Evolutionary conservation across 2,888 invertebrate genomes (phyloP).

Genomic region (Patella caerulea): DNA sequence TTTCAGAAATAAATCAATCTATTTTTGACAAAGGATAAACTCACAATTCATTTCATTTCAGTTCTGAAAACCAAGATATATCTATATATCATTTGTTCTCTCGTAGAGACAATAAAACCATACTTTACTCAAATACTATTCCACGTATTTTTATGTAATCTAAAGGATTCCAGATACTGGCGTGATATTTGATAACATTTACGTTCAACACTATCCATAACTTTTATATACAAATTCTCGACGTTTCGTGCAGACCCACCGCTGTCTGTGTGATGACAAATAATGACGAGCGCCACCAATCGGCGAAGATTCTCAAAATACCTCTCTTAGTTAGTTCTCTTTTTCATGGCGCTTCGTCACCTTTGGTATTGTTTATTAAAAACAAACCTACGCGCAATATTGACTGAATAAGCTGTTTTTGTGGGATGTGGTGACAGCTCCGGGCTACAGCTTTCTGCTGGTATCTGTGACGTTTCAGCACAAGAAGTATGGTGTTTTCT

Average conservation of each 20-base stretch:
- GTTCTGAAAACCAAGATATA: too few relatives aligned
- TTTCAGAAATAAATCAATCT: too few relatives aligned
- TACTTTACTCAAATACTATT: not conserved
- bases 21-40: too few relatives aligned
- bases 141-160: not conserved
- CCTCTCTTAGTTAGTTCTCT: not conserved
- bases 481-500: too few relatives aligned
- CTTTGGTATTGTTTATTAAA: not conserved
- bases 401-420: too few relatives aligned
- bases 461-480: too few relatives aligned
- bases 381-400: not conserved
- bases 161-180: not conserved
- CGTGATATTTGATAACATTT: not conserved
- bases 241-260: not conserved
- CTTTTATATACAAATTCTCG: slow-evolving; percentile 2
- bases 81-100: too few relatives aligned
- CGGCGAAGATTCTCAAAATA: not conserved
- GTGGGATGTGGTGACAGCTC: too few relatives aligned
- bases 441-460: too few relatives aligned
- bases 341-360: not conserved
- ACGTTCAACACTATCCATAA: slow-evolving; percentile 6
- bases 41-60: too few relatives aligned
- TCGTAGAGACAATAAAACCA: too few relatives aligned
- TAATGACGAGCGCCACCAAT: slow-evolving; percentile 3
- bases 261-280: not conserved